Evolutionary conservation across 1,140 invertebrate species (phyloP), one percentile per base, ranked within the genome.

Genomic region (Hylaeus volcanicus): DNA sequence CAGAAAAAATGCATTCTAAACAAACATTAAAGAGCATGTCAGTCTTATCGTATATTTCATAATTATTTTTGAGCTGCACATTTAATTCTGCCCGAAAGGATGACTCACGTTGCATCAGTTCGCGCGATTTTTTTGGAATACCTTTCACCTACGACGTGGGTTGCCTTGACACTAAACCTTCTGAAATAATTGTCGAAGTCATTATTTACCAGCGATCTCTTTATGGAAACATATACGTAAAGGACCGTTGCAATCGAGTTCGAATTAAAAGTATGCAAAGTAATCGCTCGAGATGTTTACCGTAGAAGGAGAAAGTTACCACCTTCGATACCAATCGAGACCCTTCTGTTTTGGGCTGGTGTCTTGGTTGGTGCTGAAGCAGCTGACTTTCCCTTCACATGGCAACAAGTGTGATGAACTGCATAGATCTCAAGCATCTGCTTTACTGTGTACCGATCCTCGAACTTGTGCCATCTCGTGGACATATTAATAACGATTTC

Each of bases 111-210:
- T 73, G 60, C 76, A 79, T 55, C 76, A 55, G 71, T 73, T 73
- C 15, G 12, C 61, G 55, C 45, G 51, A 56, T 53, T 78, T 80
- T 73, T 74, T 73, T 73, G 39, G 65, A 70, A 76, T 71, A 71
- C 74, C 79, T 74, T 81, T 81, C 79, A 76, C 72, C 66, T 76
- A 70, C 74, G 39, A 81, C 68, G 79, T 76, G 74, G 74, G 74
- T 74, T 45, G 64, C 79, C 79, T 81, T 81, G 79, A 81, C 79
- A 81, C 79, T 77, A 81, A 76, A 81, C 60, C 70, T 77, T 76
- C 56, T 81, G 74, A 77, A 74, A 81, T 81, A 81, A 77, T 81
- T 77, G 39, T 81, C 15, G 14, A 64, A 48, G 63, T 77, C 66
- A 74, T 80, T 80, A 81, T 81, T 53, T 74, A 69, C 58, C 12